Evolutionary conservation across 2,888 invertebrate genomes (phyloP), one percentile per base, ranked within the genome.

Genomic region (Diloba caeruleocephala): DNA sequence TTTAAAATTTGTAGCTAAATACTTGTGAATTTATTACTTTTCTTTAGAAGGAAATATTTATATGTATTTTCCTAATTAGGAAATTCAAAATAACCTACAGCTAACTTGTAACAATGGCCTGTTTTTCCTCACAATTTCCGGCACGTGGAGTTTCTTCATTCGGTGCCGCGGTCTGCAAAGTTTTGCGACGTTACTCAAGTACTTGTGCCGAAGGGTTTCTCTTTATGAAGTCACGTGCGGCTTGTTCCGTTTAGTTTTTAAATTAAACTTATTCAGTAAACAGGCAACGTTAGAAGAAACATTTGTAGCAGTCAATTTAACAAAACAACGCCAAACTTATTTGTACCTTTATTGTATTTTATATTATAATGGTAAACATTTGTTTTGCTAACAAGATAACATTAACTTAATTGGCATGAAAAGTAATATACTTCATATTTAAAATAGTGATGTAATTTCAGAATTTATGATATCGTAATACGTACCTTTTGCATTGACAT

Each of bases 141-240:
- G 17, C 33, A 31, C 33, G 33, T 42, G 37, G 3, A 9, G 21
- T 12, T n/a, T n/a, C n/a, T 10, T 6, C 26, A 5, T 3, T 3
- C 10, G 1, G 7, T 6, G 12, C n/a, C 13, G 3, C 21, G n/a
- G 7, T 34, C 5, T n/a, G 7, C 3, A 21, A 21, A 12, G 21
- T 34, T 21, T 45, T 12, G 10, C 9, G 26, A 33, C 12, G 13
- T 28, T 58, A 12, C 5, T 21, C 5, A n/a, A 42, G 36, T 6
- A n/a, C n/a, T 12, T 26, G 6, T 12, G 15, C 15, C 21, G 25
- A 31, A 34, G 26, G 26, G 58, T 14, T 48, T 38, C 29, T 13
- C 17, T 42, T 17, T 38, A 37, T 31, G 14, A 10, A 25, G 50
- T 23, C 34, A 50, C 68, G 43, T 67, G 38, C 23, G 29, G 14